Base-by-base conservation (phyloP, 2,888 invertebrate species). In the Synergus japonicus region DNA sequence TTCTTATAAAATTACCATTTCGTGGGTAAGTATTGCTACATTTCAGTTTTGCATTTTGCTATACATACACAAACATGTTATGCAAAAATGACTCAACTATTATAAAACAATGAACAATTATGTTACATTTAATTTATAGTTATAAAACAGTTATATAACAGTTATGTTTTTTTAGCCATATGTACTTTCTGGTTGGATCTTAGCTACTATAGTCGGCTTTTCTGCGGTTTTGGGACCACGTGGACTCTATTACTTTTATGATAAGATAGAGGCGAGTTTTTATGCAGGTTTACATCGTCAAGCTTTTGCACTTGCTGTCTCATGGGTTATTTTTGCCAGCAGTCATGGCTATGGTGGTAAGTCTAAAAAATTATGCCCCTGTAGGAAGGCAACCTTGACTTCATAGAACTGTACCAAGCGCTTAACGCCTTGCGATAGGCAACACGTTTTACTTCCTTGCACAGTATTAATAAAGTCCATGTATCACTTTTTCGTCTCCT, bases 291-390 rank as follows among this genome's bases (percentile, higher is more conserved):
- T 91, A 0, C 90, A 91, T 49, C 86, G 91, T n/a, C 87, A 88
- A 5, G 86, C 83, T 0, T 92, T 92, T 80, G 86, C 87, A 3
- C 43, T 91, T 0, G 86, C 87, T 13, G 65, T 92, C 2, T 86
- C 87, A 3, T 92, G 92, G 92, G 86, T 92, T 13, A 86, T 92
- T 37, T 93, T 96, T 76, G 94, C 95, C 0, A 95, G 95, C 84
- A 92, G 93, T 44, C 95, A 95, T 15, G 95, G 95, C 66, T 95
- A 95, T 89, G 95, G 94, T 89, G 95, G 95, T 94, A 89, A 92
- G 87, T 85, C 22, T 66, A n/a, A 49, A 15, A 13, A 54, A n/a
- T 54, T 8, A 0, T 15, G 13, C 10, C 49, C 5, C 49, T 49
- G 49, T 15, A 49, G 15, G 13, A 5, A 15, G 15, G 5, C 15